phyloP scores from a whole-genome alignment of 1,140 invertebrate species.

The Pseudoatta argentina region DNA sequence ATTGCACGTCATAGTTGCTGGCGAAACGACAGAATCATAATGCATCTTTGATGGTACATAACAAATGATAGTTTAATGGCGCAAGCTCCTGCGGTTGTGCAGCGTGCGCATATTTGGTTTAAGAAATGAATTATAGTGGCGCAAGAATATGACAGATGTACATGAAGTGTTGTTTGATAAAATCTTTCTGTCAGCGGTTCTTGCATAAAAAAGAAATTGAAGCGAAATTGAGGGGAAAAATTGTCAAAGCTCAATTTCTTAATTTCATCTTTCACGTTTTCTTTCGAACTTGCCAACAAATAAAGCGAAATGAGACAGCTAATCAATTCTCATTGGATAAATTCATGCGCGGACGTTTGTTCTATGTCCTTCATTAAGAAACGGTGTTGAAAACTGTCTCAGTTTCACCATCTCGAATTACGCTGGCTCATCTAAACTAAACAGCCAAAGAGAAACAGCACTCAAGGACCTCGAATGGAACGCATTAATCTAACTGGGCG shows the following conservation, averaged over 20 bases:
- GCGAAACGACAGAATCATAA: slow-evolving; percentile 14
- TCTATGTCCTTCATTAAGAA: slow-evolving; percentile 37
- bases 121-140: slow-evolving; percentile 25
- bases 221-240: not conserved
- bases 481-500: slow-evolving; percentile 45
- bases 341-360: slow-evolving; percentile 3
- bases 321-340: slow-evolving; percentile 13
- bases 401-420: slow-evolving; percentile 18
- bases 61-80: slow-evolving; percentile 51
- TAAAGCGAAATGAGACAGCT: not conserved
- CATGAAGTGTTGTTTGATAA: slow-evolving; percentile 18
- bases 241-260: not conserved
- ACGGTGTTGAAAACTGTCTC: not conserved
- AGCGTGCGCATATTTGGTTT: slow-evolving; percentile 11
- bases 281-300: too few species aligned
- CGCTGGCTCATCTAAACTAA: not conserved
- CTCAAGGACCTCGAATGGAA: slow-evolving; percentile 3
- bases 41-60: slow-evolving; percentile 39
- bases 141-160: slow-evolving; percentile 13
- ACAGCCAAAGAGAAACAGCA: slow-evolving; percentile 11
- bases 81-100: not conserved
- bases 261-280: not conserved
- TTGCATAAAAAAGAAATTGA: not conserved
- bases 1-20: not conserved
- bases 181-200: slow-evolving; percentile 3